phyloP scores from a whole-genome alignment of 1,140 invertebrate genomes.

The Elymnias hypermnestra region DNA sequence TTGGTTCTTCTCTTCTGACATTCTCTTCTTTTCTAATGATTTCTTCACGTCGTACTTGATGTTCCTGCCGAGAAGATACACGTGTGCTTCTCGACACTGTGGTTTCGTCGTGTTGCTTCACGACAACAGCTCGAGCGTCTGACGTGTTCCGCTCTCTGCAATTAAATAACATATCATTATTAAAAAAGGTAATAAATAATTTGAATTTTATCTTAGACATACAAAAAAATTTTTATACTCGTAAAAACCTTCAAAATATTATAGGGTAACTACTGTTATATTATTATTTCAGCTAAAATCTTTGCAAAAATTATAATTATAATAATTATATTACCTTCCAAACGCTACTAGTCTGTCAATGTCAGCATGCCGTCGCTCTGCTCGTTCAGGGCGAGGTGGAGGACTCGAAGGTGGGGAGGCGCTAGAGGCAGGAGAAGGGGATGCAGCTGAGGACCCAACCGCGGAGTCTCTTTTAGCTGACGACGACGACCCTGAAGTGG shows the following conservation, averaged over 20 bases:
- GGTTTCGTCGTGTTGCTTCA: conserved; percentile 64
- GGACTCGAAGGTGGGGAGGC: conserved; percentile 45
- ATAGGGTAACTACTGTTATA: too few relatives aligned
- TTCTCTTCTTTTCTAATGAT: conserved; percentile 48
- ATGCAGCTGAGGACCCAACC: conserved; percentile 44
- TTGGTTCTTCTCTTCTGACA: conserved; percentile 18
- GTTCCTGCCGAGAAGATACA: conserved; percentile 27
- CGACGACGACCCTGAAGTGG: conserved; percentile 52
- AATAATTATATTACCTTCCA: conserved; percentile 30
- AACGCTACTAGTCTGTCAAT: conserved; percentile 49
- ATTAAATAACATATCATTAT: conserved; percentile 3
- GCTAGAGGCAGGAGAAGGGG: conserved; percentile 31
- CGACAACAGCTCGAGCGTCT: conserved; percentile 56
- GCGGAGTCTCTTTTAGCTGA: conserved; percentile 56
- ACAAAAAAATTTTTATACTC: too few relatives aligned
- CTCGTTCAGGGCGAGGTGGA: conserved; percentile 30
- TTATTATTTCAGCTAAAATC: too few relatives aligned
- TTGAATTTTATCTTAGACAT: too few relatives aligned
- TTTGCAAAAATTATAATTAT: too few relatives aligned
- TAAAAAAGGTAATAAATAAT: neutral
- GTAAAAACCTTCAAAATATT: too few relatives aligned
- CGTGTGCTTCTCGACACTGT: conserved; percentile 53
- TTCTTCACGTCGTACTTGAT: conserved; percentile 37
- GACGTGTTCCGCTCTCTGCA: conserved; percentile 64
- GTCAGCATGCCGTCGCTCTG: conserved; percentile 26